Conservation (phyloP, 2,797 vertebrate species). For the Squalus acanthias region DNA sequence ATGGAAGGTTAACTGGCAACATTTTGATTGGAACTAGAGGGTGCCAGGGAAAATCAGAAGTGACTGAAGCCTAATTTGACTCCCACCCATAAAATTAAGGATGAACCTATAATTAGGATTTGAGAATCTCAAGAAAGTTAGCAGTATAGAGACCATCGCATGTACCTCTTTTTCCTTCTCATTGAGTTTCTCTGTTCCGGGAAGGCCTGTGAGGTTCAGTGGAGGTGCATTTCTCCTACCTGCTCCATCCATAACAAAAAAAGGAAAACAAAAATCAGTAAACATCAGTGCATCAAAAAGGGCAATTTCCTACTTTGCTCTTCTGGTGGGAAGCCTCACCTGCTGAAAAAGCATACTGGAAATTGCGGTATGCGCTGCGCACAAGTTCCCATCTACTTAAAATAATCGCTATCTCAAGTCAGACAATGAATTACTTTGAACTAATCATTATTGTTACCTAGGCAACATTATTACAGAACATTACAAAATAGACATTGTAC, state of each 20-base stretch:
- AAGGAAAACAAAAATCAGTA: constrained; percentile 4
- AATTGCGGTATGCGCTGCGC: not conserved
- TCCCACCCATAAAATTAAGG: not conserved
- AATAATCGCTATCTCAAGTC: not conserved
- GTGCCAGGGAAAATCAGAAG: not conserved
- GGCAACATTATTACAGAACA: not conserved
- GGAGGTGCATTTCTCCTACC: constrained; percentile 89
- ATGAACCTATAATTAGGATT: not conserved
- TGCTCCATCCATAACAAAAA: constrained; percentile 47
- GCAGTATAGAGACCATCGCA: not conserved
- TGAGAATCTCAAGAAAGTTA: not conserved
- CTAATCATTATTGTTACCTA: not conserved
- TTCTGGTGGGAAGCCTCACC: not conserved
- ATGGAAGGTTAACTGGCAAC: not conserved
- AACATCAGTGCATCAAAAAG: not conserved
- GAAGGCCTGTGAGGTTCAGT: constrained; percentile 90
- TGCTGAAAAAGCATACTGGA: not conserved
- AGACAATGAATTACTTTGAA: not conserved
- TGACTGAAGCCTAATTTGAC: not conserved
- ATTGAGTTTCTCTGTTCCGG: constrained; percentile 94
- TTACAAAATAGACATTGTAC: not conserved
- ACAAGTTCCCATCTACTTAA: not conserved
- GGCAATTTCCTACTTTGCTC: not conserved
- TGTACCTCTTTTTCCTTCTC: constrained; percentile 95
- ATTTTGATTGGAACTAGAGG: not conserved